Base-by-base conservation (phyloP, 2,797 vertebrate genomes). In the Gallirallus australis region DNA sequence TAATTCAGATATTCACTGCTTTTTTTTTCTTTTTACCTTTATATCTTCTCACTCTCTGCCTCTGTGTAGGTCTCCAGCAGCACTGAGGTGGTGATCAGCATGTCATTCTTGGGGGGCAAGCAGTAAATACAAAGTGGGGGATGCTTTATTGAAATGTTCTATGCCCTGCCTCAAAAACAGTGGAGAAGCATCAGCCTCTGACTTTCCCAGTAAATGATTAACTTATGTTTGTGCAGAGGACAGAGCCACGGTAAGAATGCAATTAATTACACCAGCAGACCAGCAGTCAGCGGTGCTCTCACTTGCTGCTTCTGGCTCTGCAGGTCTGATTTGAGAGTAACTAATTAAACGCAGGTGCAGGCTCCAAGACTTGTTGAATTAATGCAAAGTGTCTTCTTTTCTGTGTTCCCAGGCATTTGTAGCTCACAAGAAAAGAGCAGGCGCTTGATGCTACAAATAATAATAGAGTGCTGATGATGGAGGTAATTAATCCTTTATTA, bases 311-410 rank as follows among this genome's bases (percentile, higher is more conserved):
- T 87, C 88, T 92, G 83, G 91, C 91, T 89, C 90, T 56, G 76
- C 86, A 86, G 91, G 94, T 93, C 91, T 96, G 94, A 89, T 95
- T 89, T 82, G 56, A 82, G 83, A 95, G 78, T 87, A 95, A 90
- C 96, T 96, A 95, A 96, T 96, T 96, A 96, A 96, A 90, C 2
- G 0, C 96, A 97, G 96, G 95, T 94, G 96, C 93, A 93, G 81
- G 71, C 88, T 92, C 66, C 90, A 75, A 95, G 81, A 96, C 93
- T 94, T 90, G 64, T 92, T 96, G 96, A 95, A 95, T 96, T 96
- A 93, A 95, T 87, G 30, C 86, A 56, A 61, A 90, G 81, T 87
- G 88, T 92, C 91, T 75, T 95, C 88, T 93, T 87, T 90, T 95
- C 3, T 89, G 76, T 86, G 76, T 94, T 96, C 73, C 76, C 75